Base-by-base conservation (phyloP, 2,797 vertebrate genomes). In the Mareca penelope region DNA sequence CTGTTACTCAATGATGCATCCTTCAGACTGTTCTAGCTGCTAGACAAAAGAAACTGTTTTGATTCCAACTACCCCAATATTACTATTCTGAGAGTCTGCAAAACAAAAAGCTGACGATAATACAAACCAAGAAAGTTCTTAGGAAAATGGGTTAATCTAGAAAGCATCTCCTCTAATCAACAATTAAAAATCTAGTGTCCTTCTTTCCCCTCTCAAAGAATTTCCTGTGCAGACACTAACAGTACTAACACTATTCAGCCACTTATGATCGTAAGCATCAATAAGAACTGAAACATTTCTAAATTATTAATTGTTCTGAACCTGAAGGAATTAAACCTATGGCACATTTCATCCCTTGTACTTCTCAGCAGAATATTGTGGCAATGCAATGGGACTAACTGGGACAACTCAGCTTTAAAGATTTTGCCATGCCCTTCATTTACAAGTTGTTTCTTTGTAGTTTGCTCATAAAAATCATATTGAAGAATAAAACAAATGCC, bases 241-340 rank as follows among this genome's bases (percentile, higher is more conserved):
- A 69, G 60, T 69, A 70, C n/a, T 56, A 60, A 88, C 24, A 22
- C 44, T 52, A 56, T 44, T 69, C 44, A 29, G 63, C 44, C 35
- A 69, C n/a, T 78, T 88, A 50, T 1, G 68, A 65, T 33, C 6
- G 37, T 60, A 80, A 86, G 48, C 31, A 80, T 80, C 39, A 91
- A 26, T 80, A 71, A 75, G 50, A 87, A 84, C 48, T 50, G 80
- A 89, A 92, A 82, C n/a, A 78, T 70, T 83, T 72, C 24, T 95
- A 67, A 93, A 94, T 93, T 95, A 93, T 92, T 96, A 87, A 95
- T 91, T 87, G 75, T 53, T 75, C 72, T 70, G 68, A 93, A 61
- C 76, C 39, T 15, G 52, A 87, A 85, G 37, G 76, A 75, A 77
- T 90, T 56, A 94, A 64, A 72, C 8, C 22, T 76, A 73, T 7